phyloP scores from a whole-genome alignment of 1,140 invertebrate genomes.

The Orius insidiosus region DNA sequence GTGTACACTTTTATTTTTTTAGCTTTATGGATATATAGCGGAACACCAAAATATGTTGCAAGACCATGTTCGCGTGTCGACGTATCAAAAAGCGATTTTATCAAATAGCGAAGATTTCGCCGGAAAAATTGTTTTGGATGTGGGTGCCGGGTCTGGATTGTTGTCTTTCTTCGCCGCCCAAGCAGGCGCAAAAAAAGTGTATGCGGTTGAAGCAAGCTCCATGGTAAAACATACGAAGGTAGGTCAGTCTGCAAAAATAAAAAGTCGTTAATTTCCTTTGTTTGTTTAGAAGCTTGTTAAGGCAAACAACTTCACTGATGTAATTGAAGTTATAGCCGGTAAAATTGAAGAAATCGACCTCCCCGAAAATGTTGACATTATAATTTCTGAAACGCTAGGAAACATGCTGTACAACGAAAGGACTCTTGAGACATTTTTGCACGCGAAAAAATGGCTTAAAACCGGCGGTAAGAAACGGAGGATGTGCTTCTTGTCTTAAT shows the following conservation, averaged over 20 bases:
- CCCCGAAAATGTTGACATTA: conserved; percentile 88
- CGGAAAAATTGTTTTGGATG: conserved; percentile 84
- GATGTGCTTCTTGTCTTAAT: no score
- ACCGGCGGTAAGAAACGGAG: conserved; percentile 42
- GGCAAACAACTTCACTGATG: conserved; percentile 71
- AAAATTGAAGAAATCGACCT: conserved; percentile 97
- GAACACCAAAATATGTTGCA: conserved; percentile 99
- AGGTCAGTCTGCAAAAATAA: no score
- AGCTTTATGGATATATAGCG: conserved; percentile 96
- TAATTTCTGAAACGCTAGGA: conserved; percentile 98
- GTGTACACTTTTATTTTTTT: conserved; percentile 27
- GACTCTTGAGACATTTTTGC: conserved; percentile 97
- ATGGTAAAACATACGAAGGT: conserved; percentile 94
- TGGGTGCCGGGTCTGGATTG: conserved; percentile 83
- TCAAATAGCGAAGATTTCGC: conserved; percentile 85
- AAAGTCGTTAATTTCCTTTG: no score
- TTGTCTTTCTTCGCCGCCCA: conserved; percentile 96
- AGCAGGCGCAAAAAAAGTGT: conserved; percentile 89
- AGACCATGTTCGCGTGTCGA: conserved; percentile 94
- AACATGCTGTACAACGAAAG: conserved; percentile 99
- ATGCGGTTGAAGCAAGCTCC: conserved; percentile 94
- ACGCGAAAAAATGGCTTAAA: conserved; percentile 94
- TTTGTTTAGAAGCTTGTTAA: conserved; percentile 41
- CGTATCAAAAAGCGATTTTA: conserved; percentile 92
- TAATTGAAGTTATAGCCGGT: conserved; percentile 82